phyloP scores from a whole-genome alignment of 2,113 vertebrate species.

The Coreoperca whiteheadi region DNA sequence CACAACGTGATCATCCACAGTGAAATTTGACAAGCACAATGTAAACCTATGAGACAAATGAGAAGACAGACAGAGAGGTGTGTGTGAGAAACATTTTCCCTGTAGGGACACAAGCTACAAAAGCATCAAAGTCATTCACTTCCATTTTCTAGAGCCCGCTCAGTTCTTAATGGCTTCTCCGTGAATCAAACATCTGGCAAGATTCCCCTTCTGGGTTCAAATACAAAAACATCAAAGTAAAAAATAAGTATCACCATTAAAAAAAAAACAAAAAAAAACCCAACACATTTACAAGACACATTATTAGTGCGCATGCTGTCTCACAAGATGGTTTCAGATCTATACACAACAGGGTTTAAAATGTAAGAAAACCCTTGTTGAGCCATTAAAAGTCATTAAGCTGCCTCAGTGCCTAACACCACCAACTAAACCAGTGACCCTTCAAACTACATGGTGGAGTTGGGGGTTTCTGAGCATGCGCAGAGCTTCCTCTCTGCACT shows the following conservation, averaged over 20 bases:
- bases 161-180: not conserved
- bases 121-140: conserved; percentile 23
- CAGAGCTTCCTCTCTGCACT: conserved; percentile 47
- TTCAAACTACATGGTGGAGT: conserved; percentile 7
- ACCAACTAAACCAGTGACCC: conserved; percentile 55
- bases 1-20: not conserved
- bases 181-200: not conserved
- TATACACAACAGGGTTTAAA: not conserved
- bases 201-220: not conserved
- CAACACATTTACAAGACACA: not conserved
- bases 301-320: not conserved
- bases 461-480: conserved; percentile 55
- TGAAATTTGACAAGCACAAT: conserved; percentile 3
- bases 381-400: conserved; percentile 42
- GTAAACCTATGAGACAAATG: conserved; percentile 11
- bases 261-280: no score
- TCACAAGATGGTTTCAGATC: not conserved
- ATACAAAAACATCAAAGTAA: not conserved
- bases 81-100: conserved; percentile 17
- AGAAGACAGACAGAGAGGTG: conserved; percentile 25
- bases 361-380: conserved; percentile 9
- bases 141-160: conserved; percentile 27
- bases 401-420: conserved; percentile 27
- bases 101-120: conserved; percentile 14
- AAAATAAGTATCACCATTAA: not conserved